Conservation (phyloP, 2,113 vertebrate species). For the Isichthys henryi region DNA sequence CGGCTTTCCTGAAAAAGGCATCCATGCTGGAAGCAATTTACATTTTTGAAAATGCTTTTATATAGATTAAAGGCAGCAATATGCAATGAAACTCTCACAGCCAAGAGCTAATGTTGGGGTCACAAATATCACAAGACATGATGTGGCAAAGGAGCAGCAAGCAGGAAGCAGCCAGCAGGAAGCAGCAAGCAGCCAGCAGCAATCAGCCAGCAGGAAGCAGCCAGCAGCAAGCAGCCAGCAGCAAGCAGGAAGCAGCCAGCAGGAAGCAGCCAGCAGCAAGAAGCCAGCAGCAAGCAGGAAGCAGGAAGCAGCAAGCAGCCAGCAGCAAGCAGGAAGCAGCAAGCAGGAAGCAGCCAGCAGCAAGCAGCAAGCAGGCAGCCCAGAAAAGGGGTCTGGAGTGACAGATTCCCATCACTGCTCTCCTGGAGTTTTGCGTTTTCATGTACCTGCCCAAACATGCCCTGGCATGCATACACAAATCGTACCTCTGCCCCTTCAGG, state of each 20-base stretch:
- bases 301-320: no score
- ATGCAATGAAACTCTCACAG: background rate
- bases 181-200: background rate
- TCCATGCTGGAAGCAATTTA: background rate
- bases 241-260: background rate
- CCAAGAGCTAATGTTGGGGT: background rate
- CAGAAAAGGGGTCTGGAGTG: background rate
- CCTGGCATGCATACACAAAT: background rate
- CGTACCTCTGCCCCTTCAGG: background rate
- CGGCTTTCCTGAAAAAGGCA: background rate
- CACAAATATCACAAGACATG: background rate
- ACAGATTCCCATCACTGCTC: background rate
- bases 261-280: no score
- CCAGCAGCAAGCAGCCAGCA: background rate
- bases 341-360: no score
- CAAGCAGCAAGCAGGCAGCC: background rate
- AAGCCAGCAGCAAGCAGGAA: no score
- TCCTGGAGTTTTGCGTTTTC: background rate
- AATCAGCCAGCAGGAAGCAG: no score
- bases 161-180: no score
- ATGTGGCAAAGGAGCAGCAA: background rate
- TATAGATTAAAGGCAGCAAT: background rate
- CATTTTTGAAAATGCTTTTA: background rate
- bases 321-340: no score
- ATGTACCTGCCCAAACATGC: background rate